Conservation (phyloP, 2,797 vertebrate species). For the Myoxocephalus aenaeus region DNA sequence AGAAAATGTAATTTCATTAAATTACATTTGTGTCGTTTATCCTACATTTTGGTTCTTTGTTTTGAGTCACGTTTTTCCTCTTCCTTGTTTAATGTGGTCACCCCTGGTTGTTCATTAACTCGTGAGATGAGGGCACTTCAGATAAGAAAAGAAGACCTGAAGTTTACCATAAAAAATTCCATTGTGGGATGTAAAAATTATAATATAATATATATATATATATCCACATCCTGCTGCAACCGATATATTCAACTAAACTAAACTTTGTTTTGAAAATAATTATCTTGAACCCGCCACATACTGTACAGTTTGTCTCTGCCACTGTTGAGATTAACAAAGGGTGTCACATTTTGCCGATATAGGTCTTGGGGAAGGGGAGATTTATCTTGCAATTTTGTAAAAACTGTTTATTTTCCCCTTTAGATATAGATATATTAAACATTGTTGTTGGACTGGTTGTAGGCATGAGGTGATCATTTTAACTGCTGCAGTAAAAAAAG, state of each 20-base stretch:
- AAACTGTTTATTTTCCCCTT: not conserved
- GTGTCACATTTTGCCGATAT: not conserved
- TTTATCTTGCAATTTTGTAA: not conserved
- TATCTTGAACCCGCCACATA: not conserved
- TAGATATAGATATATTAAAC: not conserved
- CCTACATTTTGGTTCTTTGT: not conserved
- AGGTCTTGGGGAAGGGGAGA: not conserved
- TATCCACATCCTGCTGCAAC: not conserved
- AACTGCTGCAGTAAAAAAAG: slow-evolving; percentile 11
- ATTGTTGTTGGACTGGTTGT: not conserved
- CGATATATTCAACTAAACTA: not conserved
- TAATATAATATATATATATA: too few species aligned
- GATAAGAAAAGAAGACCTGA: slow-evolving; percentile 42
- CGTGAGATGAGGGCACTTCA: slow-evolving; percentile 8
- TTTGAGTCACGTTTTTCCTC: not conserved
- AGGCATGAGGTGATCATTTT: not conserved
- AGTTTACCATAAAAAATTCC: slow-evolving; percentile 13
- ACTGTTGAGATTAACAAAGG: not conserved
- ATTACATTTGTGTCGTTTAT: not conserved
- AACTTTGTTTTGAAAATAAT: not conserved
- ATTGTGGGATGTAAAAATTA: not conserved
- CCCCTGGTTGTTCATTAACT: slow-evolving; percentile 65
- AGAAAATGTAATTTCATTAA: not conserved
- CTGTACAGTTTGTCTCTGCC: not conserved
- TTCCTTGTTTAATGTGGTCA: slow-evolving; percentile 24